Conservation (phyloP, 2,113 vertebrate genomes). For the Corvus moneduloides region DNA sequence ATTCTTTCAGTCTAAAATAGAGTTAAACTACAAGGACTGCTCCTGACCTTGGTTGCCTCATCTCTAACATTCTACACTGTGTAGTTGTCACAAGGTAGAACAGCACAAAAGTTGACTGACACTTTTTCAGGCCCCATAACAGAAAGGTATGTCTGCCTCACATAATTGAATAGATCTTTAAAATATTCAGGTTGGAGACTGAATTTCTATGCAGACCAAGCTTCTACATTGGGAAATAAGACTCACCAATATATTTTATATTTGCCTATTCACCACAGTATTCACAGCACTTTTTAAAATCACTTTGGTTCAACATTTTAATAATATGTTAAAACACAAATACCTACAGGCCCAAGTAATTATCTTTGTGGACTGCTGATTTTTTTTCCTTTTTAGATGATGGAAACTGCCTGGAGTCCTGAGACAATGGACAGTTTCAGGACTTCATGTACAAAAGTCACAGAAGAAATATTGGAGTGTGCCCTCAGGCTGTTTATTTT, state of each 20-base stretch:
- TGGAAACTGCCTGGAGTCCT: not conserved
- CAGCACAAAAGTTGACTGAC: not conserved
- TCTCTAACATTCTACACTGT: not conserved
- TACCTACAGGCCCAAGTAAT: not conserved
- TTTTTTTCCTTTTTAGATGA: not conserved
- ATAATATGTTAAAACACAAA: not conserved
- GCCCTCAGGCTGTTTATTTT: not conserved
- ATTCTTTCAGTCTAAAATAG: not conserved
- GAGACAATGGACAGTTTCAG: not conserved
- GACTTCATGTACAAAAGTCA: not conserved
- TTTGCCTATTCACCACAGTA: not conserved
- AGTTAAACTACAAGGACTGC: not conserved
- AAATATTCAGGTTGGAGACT: not conserved
- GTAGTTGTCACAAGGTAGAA: not conserved
- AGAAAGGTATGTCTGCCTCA: not conserved
- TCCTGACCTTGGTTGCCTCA: not conserved
- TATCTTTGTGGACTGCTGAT: rapidly evolving
- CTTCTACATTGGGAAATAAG: not conserved
- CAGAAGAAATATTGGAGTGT: not conserved
- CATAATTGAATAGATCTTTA: not conserved
- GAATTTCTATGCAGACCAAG: not conserved
- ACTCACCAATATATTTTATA: not conserved
- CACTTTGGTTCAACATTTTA: not conserved
- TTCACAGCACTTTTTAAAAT: not conserved
- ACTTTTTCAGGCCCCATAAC: not conserved